These are phyloP conservation scores for Argentina silus DNA, from an alignment of 2,797 vertebrate species.

Conservation along the genomic window DNA sequence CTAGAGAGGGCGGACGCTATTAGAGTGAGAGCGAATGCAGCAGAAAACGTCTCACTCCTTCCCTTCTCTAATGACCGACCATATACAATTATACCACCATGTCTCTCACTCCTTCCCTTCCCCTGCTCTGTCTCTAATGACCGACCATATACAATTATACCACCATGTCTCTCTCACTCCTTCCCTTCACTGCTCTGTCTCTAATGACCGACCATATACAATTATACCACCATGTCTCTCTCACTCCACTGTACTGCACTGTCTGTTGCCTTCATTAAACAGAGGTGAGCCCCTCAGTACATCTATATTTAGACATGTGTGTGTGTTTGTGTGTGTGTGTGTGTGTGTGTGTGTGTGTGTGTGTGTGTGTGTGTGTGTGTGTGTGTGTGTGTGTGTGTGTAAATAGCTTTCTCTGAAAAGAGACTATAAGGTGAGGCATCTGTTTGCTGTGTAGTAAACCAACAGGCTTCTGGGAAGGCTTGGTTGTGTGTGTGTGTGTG, in stretches of 20 bases:
- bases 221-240: not conserved
- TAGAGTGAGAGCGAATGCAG: too few species aligned
- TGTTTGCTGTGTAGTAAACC: not conserved
- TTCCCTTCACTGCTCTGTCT: too few species aligned
- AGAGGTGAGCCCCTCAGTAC: too few species aligned
- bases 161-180: too few species aligned
- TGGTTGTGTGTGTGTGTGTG: not conserved
- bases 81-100: not conserved
- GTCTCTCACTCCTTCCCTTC: too few species aligned
- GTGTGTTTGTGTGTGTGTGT: too few species aligned
- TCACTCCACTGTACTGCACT: not conserved
- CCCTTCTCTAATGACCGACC: not conserved
- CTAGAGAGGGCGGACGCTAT: not conserved
- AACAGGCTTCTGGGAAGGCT: not conserved
- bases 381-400: too few species aligned
- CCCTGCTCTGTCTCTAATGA: too few species aligned
- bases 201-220: not conserved
- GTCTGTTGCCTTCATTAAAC: not conserved
- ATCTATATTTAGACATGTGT: too few species aligned
- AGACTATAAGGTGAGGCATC: not conserved
- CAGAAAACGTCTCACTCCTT: too few species aligned
- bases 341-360: too few species aligned
- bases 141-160: not conserved
- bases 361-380: too few species aligned
- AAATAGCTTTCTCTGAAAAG: not conserved